Evolutionary conservation across 2,888 invertebrate genomes (phyloP).

Genomic region (Sinelater perroti): DNA sequence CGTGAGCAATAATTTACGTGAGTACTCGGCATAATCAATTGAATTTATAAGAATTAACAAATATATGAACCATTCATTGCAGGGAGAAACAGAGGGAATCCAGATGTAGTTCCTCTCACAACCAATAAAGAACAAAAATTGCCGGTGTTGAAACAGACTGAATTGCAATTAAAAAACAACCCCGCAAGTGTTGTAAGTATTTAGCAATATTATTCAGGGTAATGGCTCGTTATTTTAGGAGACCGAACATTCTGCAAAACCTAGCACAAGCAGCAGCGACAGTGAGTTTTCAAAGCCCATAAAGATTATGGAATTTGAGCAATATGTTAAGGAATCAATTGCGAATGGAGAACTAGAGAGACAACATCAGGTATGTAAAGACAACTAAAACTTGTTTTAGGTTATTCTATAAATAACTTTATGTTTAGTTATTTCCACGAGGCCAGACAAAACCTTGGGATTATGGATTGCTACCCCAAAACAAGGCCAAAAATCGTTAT

Average conservation of each 20-base stretch:
- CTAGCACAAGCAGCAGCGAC: not conserved
- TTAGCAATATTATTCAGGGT: not conserved
- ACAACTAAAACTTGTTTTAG: not conserved
- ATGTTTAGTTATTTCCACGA: slow-evolving; percentile 55
- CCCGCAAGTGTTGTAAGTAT: too few species aligned
- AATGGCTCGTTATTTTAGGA: not conserved
- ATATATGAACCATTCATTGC: too few species aligned
- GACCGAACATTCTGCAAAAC: not conserved
- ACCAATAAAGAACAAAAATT: too few species aligned
- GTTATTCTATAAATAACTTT: slow-evolving; percentile 4
- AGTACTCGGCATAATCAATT: too few species aligned
- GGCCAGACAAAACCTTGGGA: slow-evolving; percentile 58
- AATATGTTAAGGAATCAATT: slow-evolving; percentile 56
- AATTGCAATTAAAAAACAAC: too few species aligned
- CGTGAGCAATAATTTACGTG: too few species aligned
- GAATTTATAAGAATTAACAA: too few species aligned
- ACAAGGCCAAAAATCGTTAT: slow-evolving; percentile 62
- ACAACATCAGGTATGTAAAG: slow-evolving; percentile 54
- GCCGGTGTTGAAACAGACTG: too few species aligned
- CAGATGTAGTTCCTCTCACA: slow-evolving; percentile 29
- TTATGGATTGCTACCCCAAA: slow-evolving; percentile 57
- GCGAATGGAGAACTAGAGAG: slow-evolving; percentile 51
- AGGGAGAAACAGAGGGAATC: too few species aligned
- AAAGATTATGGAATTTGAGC: slow-evolving; percentile 55
- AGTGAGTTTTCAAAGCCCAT: slow-evolving; percentile 42